These are phyloP conservation scores for Tinea semifulvella DNA, from an alignment of 2,888 invertebrate species.

Conservation along the genomic window DNA sequence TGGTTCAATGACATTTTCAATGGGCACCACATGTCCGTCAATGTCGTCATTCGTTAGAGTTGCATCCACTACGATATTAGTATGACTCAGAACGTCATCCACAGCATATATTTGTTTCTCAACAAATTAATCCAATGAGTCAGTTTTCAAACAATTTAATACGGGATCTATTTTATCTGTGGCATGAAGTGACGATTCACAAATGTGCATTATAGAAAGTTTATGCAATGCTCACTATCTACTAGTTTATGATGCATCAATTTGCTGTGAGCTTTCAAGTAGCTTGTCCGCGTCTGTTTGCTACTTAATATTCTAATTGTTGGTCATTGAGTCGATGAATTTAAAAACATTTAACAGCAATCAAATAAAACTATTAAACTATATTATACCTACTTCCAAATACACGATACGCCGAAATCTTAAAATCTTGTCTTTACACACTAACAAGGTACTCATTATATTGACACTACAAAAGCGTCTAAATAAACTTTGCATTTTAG, in stretches of 20 bases:
- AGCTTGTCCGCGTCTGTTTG: background rate
- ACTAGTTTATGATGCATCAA: constrained; percentile 9
- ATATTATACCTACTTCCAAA: no score
- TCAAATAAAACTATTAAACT: no score
- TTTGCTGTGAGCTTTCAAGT: constrained; percentile 6
- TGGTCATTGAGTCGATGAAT: no score
- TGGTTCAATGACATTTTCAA: constrained; percentile 47
- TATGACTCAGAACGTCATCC: constrained; percentile 4
- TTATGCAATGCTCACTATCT: constrained; percentile 10
- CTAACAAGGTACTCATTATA: no score
- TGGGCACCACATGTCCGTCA: constrained; percentile 38
- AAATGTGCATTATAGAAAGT: constrained; percentile 11
- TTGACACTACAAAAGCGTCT: background rate
- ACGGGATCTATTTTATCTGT: constrained; percentile 11
- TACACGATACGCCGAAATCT: no score
- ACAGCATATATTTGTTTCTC: constrained; percentile 4
- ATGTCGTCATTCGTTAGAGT: constrained; percentile 28
- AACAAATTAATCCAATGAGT: background rate
- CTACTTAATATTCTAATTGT: no score
- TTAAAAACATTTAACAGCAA: no score
- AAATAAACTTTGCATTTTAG: background rate
- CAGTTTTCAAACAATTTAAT: constrained; percentile 1
- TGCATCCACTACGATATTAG: constrained; percentile 11
- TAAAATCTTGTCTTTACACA: no score
- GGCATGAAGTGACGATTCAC: background rate